Evolutionary conservation across 2,888 invertebrate species (phyloP), one percentile per base, ranked within the genome.

Genomic region (Andrena praecox): DNA sequence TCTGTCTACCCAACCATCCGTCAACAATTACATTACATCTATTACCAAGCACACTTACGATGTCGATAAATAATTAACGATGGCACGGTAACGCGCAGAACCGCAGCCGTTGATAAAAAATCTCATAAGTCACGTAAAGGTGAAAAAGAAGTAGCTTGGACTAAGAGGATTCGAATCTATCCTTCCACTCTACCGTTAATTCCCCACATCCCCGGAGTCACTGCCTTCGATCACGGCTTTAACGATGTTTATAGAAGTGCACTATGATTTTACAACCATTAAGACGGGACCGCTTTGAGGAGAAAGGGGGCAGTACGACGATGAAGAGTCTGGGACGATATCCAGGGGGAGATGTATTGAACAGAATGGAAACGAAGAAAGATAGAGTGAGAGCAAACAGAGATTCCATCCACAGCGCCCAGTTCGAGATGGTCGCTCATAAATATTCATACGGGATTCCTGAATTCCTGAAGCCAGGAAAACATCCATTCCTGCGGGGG

Each of bases 381-480:
- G 62, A n/a, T 29, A 69, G 29, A 27, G 31, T 7, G 31, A n/a
- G 31, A 48, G 64, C 42, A 59, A 60, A 24, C 33, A 54, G 80
- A 78, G 78, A 84, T 87, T 87, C 82, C 88, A 78, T 82, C 82
- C 71, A 82, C 77, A 74, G 84, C 88, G 67, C 79, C 81, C 82
- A 89, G 84, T 80, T 85, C 82, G 85, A 89, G 85, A 83, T 89
- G 86, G 80, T 78, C 86, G 80, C 82, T 85, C 80, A 89, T 90
- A 90, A 89, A 90, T 90, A 90, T 90, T 89, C 89, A 90, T 90
- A 85, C 80, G 73, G 80, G 84, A 90, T 89, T 89, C 85, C 87
- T 87, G 87, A 89, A 85, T 89, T 89, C 85, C 87, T 87, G 87
- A 89, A 85, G 85, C 85, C 86, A 88, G 89, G 89, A 87, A 89